These are phyloP conservation scores for Glandiceps talaboti DNA, from an alignment of 53 echinoderm and acorn worm genomes.

Conservation along the genomic window DNA sequence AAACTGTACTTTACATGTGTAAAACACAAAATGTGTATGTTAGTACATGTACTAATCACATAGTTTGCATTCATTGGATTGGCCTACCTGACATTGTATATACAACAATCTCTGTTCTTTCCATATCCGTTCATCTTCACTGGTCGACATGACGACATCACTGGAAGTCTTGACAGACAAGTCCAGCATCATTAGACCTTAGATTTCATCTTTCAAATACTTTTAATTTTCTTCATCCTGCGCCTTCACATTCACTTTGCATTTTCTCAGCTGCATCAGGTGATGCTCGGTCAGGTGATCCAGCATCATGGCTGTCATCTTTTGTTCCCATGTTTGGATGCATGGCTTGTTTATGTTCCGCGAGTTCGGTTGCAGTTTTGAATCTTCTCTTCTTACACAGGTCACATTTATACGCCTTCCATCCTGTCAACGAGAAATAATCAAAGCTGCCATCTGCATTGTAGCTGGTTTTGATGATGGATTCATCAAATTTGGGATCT, in stretches of 20 bases:
- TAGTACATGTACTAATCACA: too few relatives aligned
- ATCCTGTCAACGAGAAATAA: slow-evolving; percentile 94
- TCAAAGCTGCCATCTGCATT: slow-evolving; percentile 99
- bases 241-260: background rate
- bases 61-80: too few relatives aligned
- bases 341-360: slow-evolving; percentile 85
- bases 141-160: too few relatives aligned
- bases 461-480: slow-evolving; percentile 95
- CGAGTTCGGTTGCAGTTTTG: slow-evolving; percentile 93
- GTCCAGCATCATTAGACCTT: too few relatives aligned
- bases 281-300: background rate
- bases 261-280: background rate
- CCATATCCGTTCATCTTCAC: too few relatives aligned
- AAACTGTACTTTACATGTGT: too few relatives aligned
- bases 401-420: slow-evolving; percentile 98
- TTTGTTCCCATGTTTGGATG: slow-evolving; percentile 19
- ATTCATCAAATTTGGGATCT: slow-evolving; percentile 38
- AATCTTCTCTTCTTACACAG: slow-evolving; percentile 95
- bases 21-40: too few relatives aligned
- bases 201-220: background rate
- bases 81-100: too few relatives aligned
- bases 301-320: background rate
- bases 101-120: too few relatives aligned
- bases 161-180: too few relatives aligned
- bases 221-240: background rate